phyloP scores from a whole-genome alignment of 2,113 vertebrate genomes.

The Pelodiscus sinensis region DNA sequence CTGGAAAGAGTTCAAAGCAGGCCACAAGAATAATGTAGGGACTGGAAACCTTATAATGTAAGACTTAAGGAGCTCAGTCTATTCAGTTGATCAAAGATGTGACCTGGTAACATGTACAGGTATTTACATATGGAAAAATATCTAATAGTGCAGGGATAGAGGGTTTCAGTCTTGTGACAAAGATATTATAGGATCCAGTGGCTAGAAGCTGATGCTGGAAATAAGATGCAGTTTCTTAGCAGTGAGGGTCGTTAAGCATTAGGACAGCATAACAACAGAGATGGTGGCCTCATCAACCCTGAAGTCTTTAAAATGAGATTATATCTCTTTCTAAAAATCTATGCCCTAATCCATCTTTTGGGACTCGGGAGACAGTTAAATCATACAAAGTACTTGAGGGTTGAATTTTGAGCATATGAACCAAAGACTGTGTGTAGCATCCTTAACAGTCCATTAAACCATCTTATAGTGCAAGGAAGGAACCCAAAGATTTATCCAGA shows the following conservation, averaged over 20 bases:
- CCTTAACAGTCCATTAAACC: neutral
- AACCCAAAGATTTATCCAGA: neutral
- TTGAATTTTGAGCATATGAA: neutral
- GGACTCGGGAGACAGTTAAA: neutral
- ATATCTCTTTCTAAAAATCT: neutral
- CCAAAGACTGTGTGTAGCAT: neutral
- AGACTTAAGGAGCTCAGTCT: neutral
- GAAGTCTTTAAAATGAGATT: neutral
- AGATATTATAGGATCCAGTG: neutral
- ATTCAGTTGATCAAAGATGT: neutral
- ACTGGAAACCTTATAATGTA: neutral
- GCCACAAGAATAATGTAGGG: no score
- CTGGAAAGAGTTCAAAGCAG: no score
- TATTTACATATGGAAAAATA: neutral
- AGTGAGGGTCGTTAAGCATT: neutral
- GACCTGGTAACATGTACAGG: neutral
- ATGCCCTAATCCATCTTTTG: neutral
- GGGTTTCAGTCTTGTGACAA: neutral
- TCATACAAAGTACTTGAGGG: neutral
- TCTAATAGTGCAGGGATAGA: neutral
- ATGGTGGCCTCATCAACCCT: neutral
- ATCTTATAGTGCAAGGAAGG: neutral
- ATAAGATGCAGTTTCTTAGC: neutral
- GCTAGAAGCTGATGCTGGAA: neutral
- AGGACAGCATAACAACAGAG: neutral